These are phyloP conservation scores for Lasioglossum zephyrum DNA, from an alignment of 2,888 invertebrate genomes.

Conservation along the genomic window DNA sequence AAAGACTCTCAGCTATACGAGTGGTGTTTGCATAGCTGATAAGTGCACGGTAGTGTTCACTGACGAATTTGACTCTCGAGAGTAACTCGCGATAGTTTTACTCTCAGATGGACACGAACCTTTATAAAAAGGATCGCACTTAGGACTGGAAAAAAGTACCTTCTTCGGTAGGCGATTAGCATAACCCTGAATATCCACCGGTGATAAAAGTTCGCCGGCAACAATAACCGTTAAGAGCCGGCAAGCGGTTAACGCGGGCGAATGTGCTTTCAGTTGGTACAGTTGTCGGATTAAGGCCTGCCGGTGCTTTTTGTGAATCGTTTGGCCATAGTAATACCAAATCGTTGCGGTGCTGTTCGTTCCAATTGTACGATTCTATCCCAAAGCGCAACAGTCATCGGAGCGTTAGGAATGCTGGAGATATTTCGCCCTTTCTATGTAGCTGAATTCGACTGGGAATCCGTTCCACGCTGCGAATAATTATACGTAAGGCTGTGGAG, in stretches of 20 bases:
- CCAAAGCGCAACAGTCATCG: conserved; percentile 23
- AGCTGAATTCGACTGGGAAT: neutral
- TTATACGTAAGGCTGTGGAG: neutral
- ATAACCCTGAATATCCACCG: neutral
- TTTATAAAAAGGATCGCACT: neutral
- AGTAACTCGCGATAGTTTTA: too few species aligned
- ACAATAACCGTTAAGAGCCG: conserved; percentile 5
- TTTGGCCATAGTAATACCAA: neutral
- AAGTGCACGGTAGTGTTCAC: too few species aligned
- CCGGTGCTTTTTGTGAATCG: neutral
- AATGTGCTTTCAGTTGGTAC: conserved; percentile 3
- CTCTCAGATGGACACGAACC: too few species aligned
- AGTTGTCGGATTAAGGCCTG: conserved; percentile 6
- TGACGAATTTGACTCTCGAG: too few species aligned
- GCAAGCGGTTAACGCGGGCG: neutral
- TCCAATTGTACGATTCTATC: neutral
- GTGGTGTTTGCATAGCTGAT: too few species aligned
- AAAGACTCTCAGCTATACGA: too few species aligned
- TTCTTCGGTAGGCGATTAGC: neutral
- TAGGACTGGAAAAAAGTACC: neutral
- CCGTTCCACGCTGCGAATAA: neutral
- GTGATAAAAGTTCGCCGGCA: neutral
- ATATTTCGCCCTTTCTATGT: conserved; percentile 9
- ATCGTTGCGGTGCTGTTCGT: neutral
- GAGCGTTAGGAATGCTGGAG: conserved; percentile 11